Percentiles rank a stretch among this genome's conserved stretches.
phyloP scores from a whole-genome alignment of 2,888 invertebrate genomes.

The Plemyria rubiginata region DNA sequence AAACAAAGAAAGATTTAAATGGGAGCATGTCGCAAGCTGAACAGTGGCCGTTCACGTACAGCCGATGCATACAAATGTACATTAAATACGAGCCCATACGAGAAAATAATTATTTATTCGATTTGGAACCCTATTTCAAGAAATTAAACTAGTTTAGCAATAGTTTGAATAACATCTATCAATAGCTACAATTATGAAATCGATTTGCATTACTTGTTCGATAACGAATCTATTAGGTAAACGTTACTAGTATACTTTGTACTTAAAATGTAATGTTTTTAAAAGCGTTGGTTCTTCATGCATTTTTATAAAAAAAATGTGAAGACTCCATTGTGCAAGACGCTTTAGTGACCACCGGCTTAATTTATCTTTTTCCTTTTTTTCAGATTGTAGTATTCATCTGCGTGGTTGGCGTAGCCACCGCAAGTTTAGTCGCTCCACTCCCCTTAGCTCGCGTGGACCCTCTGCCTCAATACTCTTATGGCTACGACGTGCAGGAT shows the following conservation, averaged over 20 bases:
- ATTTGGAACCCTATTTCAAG: slow-evolving; percentile 19
- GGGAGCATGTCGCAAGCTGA: slow-evolving; percentile 53
- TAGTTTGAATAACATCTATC: slow-evolving; percentile 12
- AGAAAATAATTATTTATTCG: not conserved
- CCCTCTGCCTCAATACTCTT: slow-evolving; percentile 83
- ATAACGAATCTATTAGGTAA: slow-evolving; percentile 13
- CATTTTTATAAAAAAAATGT: not conserved
- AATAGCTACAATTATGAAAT: slow-evolving; percentile 25
- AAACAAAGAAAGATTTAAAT: slow-evolving; percentile 37
- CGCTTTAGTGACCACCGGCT: not conserved
- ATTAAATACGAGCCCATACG: slow-evolving; percentile 8
- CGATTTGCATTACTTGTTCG: slow-evolving; percentile 18
- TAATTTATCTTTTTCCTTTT: not conserved
- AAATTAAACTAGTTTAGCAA: not conserved
- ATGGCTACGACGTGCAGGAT: slow-evolving; percentile 85
- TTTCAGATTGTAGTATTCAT: slow-evolving; percentile 82
- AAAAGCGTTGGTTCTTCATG: not conserved
- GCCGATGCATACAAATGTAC: slow-evolving; percentile 52
- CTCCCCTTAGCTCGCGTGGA: slow-evolving; percentile 65
- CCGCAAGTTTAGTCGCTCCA: slow-evolving; percentile 65
- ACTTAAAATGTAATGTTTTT: not conserved
- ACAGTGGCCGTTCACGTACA: slow-evolving; percentile 40
- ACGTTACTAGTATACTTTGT: not conserved
- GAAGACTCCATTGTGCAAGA: not conserved
- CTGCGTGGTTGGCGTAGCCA: slow-evolving; percentile 66